phyloP scores from a whole-genome alignment of 2,113 vertebrate genomes.

The Paracanthobrama guichenoti region DNA sequence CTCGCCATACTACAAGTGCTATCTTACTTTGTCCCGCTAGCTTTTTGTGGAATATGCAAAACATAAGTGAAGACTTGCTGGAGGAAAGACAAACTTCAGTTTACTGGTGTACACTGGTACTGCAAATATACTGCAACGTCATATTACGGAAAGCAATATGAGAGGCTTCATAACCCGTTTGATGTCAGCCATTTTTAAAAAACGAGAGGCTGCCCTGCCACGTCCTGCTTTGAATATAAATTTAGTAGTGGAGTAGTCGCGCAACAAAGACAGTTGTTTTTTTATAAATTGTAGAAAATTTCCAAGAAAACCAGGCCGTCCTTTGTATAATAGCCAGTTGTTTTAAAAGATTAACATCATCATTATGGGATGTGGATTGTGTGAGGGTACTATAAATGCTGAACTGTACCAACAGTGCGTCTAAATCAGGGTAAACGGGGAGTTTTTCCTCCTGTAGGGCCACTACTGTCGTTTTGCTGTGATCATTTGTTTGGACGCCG shows the following conservation, averaged over 20 bases:
- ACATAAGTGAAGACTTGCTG: constrained; percentile 27
- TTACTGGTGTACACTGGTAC: constrained; percentile 16
- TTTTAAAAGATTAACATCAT: constrained; percentile 31
- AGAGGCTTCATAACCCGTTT: constrained; percentile 29
- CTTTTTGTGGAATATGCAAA: constrained; percentile 52
- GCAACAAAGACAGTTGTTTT: background rate
- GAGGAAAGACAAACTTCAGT: constrained; percentile 1
- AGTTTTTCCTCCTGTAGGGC: constrained; percentile 59
- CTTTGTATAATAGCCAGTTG: constrained; percentile 12
- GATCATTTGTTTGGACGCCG: background rate
- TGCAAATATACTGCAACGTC: constrained; percentile 48
- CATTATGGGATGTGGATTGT: constrained; percentile 43
- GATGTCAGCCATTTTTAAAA: constrained; percentile 27
- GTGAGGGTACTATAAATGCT: constrained; percentile 43
- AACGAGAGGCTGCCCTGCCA: background rate
- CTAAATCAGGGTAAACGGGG: constrained; percentile 68
- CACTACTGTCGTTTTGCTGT: constrained; percentile 48
- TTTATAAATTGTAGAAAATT: background rate
- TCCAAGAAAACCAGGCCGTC: background rate
- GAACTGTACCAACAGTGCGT: constrained; percentile 57
- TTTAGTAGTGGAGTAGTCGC: constrained; percentile 7
- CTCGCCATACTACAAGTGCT: constrained; percentile 36
- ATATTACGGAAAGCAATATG: constrained; percentile 60
- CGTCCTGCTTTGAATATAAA: background rate
- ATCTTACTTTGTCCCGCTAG: constrained; percentile 20